Evolutionary conservation across 1,140 invertebrate genomes (phyloP), one percentile per base, ranked within the genome.

Genomic region (Coelopa frigida): DNA sequence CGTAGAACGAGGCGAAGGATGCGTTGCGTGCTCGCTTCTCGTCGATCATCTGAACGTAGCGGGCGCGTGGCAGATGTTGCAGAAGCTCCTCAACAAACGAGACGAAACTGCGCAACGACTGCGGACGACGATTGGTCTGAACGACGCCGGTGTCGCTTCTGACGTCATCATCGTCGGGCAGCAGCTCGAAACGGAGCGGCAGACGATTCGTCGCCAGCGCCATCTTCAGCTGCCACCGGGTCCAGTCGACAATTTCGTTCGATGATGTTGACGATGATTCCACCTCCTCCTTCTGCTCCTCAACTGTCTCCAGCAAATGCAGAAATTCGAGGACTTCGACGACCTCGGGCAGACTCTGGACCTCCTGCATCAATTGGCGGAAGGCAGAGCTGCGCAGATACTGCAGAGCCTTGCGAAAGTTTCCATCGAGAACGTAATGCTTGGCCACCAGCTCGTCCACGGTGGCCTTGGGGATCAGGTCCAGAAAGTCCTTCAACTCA

Each of bases 1-100:
- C 20, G 35, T 65, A 66, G 29, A 66, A 66, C 8, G 60, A 41
- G 4, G 57, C 59, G 35, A 66, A 66, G 17, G 58, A 32, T 0
- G 27, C 23, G 40, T 58, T 48, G 5, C 15, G 44, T 20, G 48
- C 36, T 0, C 54, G 48, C 18, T 66, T 66, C 15, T 56, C 51
- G 1, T 60, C 59, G 39, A 66, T 65, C 5, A 65, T 24, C 6
- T 52, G 38, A 11, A 57, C 50, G 35, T 54, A 66, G 0, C 49
- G 46, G 43, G 59, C 53, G 1, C 57, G 54, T 10, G 62, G 62
- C 43, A 66, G 29, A 33, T 65, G 57, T 0, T 39, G 36, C 12
- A 65, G 27, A 6, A 66, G 1, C 14, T 60, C 59, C 24, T 55
- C 43, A 1, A 55, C 51, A 21, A 65, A 65, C 38, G 54, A 52